Evolutionary conservation across 1,140 invertebrate species (phyloP), one percentile per base, ranked within the genome.

Genomic region (Holcopasites calliopsidis): DNA sequence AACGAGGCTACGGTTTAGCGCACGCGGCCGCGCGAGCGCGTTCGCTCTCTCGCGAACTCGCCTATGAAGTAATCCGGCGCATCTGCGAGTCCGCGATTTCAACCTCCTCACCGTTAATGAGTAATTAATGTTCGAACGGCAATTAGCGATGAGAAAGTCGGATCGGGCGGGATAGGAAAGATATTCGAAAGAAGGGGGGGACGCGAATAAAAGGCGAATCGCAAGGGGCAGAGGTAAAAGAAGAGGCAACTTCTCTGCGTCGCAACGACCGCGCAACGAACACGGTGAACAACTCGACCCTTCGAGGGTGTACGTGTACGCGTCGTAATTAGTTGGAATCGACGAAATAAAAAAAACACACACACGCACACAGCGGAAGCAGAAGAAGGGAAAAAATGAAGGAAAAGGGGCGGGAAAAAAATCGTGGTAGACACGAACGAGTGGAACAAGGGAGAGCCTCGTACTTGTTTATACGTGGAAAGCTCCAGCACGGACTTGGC

Each of bases 401-500:
- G 11, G n/a, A 61, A 68, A 78, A 26, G 1, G 7, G 4, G 13
- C 11, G 18, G n/a, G 57, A 1, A 18, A 11, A 21, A 26, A 40
- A 16, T 3, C 18, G n/a, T 31, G 7, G 13, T 2, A 52, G n/a
- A n/a, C n/a, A n/a, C n/a, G n/a, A n/a, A n/a, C n/a, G 31, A 33
- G 40, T 16, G 23, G 28, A 26, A 47, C 31, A 47, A n/a, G 54
- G 6, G 28, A 49, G 35, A 3, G 31, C 18, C 21, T 33, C 70
- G 60, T 76, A 65, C 76, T 73, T 77, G 76, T 77, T 77, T 77
- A 72, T 73, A 73, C 58, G 70, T 31, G 7, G 69, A 74, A 73
- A 77, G 57, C 62, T 58, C 65, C 60, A 26, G 33, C 73, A 61
- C 28, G 42, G 58, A 62, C 55, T 64, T 64, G 69, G 50, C 50